phyloP scores from a whole-genome alignment of 2,797 vertebrate genomes.

The Todus mexicanus region DNA sequence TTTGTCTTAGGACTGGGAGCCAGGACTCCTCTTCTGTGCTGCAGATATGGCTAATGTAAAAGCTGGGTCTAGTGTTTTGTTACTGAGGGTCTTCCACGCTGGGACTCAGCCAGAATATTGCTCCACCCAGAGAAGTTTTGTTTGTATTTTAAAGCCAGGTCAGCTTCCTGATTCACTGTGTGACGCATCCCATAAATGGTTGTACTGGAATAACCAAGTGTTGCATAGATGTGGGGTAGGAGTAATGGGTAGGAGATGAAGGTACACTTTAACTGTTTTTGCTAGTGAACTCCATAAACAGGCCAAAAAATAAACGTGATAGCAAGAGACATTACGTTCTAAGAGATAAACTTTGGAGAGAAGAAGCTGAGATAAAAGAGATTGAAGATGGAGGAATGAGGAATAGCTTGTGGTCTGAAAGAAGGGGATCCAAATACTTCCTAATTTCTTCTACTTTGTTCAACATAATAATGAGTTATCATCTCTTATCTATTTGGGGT shows the following conservation, averaged over 20 bases:
- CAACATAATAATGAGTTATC: neutral
- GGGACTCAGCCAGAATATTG: neutral
- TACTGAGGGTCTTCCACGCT: neutral
- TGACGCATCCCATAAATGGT: neutral
- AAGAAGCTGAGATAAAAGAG: neutral
- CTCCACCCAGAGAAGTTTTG: neutral
- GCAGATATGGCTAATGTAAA: neutral
- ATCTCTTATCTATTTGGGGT: neutral
- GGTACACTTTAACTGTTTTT: neutral
- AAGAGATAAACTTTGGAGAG: neutral
- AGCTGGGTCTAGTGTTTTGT: neutral
- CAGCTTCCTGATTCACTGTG: neutral
- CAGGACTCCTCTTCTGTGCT: neutral
- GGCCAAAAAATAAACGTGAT: neutral
- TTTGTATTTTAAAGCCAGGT: neutral
- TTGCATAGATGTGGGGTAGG: neutral
- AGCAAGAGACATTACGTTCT: neutral
- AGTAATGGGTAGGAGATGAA: neutral
- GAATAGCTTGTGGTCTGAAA: neutral
- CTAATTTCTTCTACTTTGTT: neutral
- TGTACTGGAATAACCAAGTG: neutral
- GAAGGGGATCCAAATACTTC: neutral
- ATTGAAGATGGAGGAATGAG: neutral
- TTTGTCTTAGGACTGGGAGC: neutral
- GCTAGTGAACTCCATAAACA: neutral